Evolutionary conservation across 2,113 vertebrate genomes (phyloP), one percentile per base, ranked within the genome.

Genomic region (Litocranius walleri): DNA sequence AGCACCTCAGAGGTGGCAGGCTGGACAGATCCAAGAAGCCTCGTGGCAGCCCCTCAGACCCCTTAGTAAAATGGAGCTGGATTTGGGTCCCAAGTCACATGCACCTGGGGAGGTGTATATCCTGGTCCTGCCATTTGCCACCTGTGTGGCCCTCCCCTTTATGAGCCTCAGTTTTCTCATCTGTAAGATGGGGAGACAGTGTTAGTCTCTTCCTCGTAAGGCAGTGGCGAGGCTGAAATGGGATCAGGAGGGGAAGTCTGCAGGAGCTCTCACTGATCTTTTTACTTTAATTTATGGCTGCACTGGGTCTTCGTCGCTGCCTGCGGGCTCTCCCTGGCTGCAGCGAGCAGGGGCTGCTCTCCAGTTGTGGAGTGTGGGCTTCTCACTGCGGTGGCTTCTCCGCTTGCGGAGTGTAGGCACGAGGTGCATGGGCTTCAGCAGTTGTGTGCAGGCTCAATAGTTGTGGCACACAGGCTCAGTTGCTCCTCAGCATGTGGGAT

Each of bases 291-390:
- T 36, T 11, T 10, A 1, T 11, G n/a, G n/a, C 17, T 71, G n/a
- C 19, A 36, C 9, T 3, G n/a, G 33, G 16, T 6, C 64, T 71
- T 0, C 4, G 0, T 1, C 9, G 1, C 64, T 21, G 64, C 64
- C 64, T 36, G 64, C 2, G 2, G 64, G n/a, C n/a, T 36, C 17
- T 36, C 64, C 19, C 64, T 1, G 9, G 64, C 10, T 36, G 64
- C 64, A 1, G 9, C 4, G 8, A 6, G 64, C n/a, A 1, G 17
- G n/a, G 19, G 4, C 64, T 71, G 17, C 9, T 11, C 64, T 11
- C n/a, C 9, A 3, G 4, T 5, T 19, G 64, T 11, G 7, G 62
- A 0, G 30, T 2, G 9, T 11, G n/a, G 4, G 64, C 16, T 71
- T 21, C 64, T 71, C 7, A 5, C 19, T 36, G n/a, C 2, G 0